Conservation (phyloP, 2,113 vertebrate species). For the Cyrtonyx montezumae region DNA sequence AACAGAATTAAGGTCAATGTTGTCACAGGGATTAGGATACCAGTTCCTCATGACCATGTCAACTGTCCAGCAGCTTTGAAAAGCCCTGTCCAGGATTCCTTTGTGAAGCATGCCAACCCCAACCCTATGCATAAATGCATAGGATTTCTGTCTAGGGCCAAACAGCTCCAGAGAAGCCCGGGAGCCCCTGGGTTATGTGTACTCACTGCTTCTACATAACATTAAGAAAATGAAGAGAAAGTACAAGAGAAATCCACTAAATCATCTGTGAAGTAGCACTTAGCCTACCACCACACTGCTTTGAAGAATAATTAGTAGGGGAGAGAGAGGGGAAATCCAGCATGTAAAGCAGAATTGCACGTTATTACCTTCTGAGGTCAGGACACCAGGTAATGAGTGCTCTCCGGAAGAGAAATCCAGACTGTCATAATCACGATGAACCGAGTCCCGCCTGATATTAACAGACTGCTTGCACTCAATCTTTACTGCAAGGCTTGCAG, state of each 20-base stretch:
- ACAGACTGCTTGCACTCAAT: rapidly evolving
- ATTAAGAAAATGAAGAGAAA: slow-evolving; percentile 9
- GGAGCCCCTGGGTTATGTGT: neutral
- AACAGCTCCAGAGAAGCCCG: neutral
- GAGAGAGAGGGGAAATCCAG: slow-evolving; percentile 18
- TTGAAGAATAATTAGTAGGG: slow-evolving; percentile 27
- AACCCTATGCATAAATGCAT: neutral
- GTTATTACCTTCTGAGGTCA: slow-evolving; percentile 22
- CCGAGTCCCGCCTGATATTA: neutral
- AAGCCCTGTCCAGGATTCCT: neutral
- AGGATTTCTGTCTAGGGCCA: neutral
- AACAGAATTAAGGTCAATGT: slow-evolving; percentile 47
- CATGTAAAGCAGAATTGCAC: neutral
- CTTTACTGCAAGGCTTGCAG: neutral
- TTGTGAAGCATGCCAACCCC: neutral
- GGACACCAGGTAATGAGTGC: neutral
- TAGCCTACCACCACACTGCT: neutral
- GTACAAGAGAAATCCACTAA: neutral
- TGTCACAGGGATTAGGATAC: slow-evolving; percentile 50
- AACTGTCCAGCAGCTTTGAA: neutral
- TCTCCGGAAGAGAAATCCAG: slow-evolving; percentile 38
- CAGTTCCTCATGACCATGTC: neutral
- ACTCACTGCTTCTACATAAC: neutral
- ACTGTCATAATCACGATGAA: neutral
- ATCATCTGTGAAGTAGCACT: neutral